Evolutionary conservation across 1,140 invertebrate species (phyloP).

Genomic region (Heliconius congener): DNA sequence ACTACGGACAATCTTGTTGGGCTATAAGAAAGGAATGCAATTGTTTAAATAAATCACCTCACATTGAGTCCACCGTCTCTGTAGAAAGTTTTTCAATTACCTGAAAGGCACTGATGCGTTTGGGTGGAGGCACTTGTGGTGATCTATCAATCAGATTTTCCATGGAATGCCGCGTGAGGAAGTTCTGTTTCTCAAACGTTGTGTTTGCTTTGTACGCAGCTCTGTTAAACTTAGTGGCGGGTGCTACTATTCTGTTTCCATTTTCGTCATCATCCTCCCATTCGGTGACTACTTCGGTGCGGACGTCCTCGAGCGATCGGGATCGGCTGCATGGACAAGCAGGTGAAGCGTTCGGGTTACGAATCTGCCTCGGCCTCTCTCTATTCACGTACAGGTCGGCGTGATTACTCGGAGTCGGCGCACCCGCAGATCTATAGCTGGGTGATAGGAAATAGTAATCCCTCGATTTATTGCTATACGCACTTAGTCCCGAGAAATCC

Average conservation of each 20-base stretch:
- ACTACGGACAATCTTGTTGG: slow-evolving; percentile 31
- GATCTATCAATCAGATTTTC: slow-evolving; percentile 84
- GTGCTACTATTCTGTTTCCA: slow-evolving; percentile 80
- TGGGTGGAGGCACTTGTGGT: slow-evolving; percentile 68
- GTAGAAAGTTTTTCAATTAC: slow-evolving; percentile 73
- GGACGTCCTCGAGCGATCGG: slow-evolving; percentile 86
- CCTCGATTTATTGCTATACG: slow-evolving; percentile 82
- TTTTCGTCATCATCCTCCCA: slow-evolving; percentile 85
- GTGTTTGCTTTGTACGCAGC: slow-evolving; percentile 61
- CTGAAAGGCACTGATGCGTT: slow-evolving; percentile 75
- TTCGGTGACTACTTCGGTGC: slow-evolving; percentile 84
- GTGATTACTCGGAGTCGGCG: slow-evolving; percentile 79
- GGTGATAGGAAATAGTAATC: slow-evolving; percentile 88
- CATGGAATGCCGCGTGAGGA: slow-evolving; percentile 84
- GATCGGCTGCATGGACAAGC: slow-evolving; percentile 84
- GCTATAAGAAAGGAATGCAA: slow-evolving; percentile 41
- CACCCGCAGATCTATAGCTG: slow-evolving; percentile 82
- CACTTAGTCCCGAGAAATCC: slow-evolving; percentile 66
- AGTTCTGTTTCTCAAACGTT: slow-evolving; percentile 68
- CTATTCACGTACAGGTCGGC: slow-evolving; percentile 67
- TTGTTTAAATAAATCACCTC: slow-evolving; percentile 46
- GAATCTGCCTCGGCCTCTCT: slow-evolving; percentile 75
- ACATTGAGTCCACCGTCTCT: slow-evolving; percentile 49
- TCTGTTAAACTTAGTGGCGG: slow-evolving; percentile 73
- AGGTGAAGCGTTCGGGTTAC: slow-evolving; percentile 59